These are phyloP conservation scores for Gymnothorax reevesii DNA, from an alignment of 2,797 vertebrate genomes.

Conservation along the genomic window DNA sequence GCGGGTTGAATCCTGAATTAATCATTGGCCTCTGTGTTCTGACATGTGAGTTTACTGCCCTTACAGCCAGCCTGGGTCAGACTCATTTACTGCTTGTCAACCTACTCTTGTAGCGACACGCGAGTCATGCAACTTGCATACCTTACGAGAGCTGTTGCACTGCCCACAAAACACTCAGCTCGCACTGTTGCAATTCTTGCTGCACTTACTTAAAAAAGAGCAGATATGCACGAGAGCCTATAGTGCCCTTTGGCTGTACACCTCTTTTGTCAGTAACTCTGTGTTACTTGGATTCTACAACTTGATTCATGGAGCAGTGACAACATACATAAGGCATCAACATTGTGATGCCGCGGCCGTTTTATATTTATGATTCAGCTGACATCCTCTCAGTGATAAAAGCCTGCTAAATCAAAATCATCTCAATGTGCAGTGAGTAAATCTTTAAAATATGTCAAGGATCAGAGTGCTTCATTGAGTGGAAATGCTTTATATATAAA, in stretches of 20 bases:
- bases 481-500: background rate
- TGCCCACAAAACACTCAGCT: background rate
- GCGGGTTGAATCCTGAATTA: background rate
- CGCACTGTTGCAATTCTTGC: background rate
- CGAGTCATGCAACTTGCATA: background rate
- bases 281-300: background rate
- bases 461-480: background rate
- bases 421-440: background rate
- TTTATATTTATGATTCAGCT: background rate
- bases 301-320: background rate
- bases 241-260: background rate
- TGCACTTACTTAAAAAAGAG: background rate
- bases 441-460: background rate
- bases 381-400: background rate
- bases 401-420: background rate
- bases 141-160: background rate
- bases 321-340: background rate
- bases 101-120: background rate
- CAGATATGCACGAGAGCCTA: background rate
- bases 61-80: background rate
- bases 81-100: conserved; percentile 14
- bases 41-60: background rate
- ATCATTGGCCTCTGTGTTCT: background rate
- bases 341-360: background rate
- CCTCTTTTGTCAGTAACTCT: background rate